These are phyloP conservation scores for Ophraella communa DNA, from an alignment of 2,888 invertebrate species.

Conservation along the genomic window DNA sequence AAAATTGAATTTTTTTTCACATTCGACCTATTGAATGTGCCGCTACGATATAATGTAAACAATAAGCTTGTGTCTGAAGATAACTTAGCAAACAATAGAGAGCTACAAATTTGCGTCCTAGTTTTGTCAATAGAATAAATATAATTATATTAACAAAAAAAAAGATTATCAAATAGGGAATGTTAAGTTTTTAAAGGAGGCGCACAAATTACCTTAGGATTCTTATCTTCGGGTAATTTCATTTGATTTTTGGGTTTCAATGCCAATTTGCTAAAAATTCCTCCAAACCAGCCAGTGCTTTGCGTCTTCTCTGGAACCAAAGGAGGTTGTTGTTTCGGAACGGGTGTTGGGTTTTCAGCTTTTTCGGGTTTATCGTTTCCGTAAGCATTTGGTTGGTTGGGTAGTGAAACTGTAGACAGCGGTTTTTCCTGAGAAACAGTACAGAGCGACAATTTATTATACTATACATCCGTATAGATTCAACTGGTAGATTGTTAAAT, in stretches of 20 bases:
- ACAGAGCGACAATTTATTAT: conserved; percentile 57
- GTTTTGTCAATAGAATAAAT: no score
- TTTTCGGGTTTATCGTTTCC: conserved; percentile 30
- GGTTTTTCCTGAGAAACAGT: conserved; percentile 53
- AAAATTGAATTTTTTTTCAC: no score
- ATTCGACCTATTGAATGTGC: no score
- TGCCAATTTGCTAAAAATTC: conserved; percentile 82
- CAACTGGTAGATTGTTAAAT: conserved; percentile 3
- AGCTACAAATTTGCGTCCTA: no score
- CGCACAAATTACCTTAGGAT: conserved; percentile 84
- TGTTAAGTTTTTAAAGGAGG: no score
- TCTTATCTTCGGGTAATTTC: conserved; percentile 94
- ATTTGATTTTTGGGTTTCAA: conserved; percentile 91
- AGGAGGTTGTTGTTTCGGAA: conserved; percentile 39
- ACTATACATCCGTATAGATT: conserved; percentile 38
- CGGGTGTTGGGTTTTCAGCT: conserved; percentile 18
- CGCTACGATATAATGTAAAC: no score
- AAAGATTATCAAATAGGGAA: no score
- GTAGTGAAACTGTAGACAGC: conserved; percentile 66
- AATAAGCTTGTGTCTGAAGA: no score
- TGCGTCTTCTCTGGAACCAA: conserved; percentile 43
- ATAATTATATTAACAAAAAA: no score
- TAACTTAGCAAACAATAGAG: no score
- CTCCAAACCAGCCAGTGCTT: conserved; percentile 80
- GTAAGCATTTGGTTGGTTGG: conserved; percentile 59